Base-by-base conservation (phyloP, 2,888 invertebrate genomes). In the Lamellibrachia columna region DNA sequence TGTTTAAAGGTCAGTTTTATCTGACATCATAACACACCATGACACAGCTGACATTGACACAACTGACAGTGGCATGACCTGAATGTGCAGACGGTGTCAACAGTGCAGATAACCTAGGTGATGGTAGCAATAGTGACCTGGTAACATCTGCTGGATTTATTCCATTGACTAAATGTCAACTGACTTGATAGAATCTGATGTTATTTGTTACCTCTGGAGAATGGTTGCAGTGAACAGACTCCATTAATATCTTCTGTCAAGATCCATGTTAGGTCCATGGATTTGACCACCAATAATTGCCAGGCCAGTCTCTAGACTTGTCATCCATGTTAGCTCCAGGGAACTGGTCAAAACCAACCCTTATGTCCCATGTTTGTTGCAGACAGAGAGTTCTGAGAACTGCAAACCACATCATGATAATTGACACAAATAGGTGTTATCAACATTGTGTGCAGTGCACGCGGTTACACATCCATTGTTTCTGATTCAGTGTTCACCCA, bases 41-140 rank as follows among this genome's bases (percentile, higher is more conserved):
- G 75, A 75, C 75, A 75, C 75, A 75, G 75, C 15, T 75, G 75
- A 75, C 75, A 75, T 75, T 75, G 75, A 75, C 75, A 22, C 75
- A 75, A 22, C 22, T 11, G 75, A 75, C 75, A 75, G 22, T 6
- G 75, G n/a, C 75, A 75, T 75, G 75, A 75, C 75, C 75, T 4
- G 75, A 75, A 75, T 75, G 22, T 15, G 22, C 22, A 22, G 75
- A 75, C 2, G 22, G 15, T 75, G 22, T n/a, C 75, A 3, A n/a
- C 75, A 22, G 22, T 75, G 75, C 15, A 15, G 75, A 75, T 75
- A 75, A 75, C 22, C 15, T 22, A 6, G 22, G 4, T 75, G 75
- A 75, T n/a, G n/a, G 22, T n/a, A 22, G 75, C 75, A 75, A 75
- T n/a, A 75, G n/a, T 75, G 75, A 75, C 75, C 75, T 75, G 75